Percentiles rank a stretch among this genome's conserved stretches.
Conservation (phyloP, 2,888 invertebrate species). For the Aleiodes testaceus region DNA sequence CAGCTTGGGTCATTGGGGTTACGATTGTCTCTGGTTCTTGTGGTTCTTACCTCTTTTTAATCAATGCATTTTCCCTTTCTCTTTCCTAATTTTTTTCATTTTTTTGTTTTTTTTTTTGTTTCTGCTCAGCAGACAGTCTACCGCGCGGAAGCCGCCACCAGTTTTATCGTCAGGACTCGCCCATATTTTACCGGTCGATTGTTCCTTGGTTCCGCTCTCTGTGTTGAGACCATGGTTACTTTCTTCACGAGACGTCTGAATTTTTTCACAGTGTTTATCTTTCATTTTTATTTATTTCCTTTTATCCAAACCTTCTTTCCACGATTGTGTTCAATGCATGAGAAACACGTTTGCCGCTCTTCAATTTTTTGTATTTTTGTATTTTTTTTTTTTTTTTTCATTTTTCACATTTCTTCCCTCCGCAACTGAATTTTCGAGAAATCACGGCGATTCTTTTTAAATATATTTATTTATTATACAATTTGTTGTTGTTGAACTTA, state of each 20-base stretch:
- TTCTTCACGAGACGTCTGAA: slow-evolving; percentile 32
- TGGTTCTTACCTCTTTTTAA: slow-evolving; percentile 51
- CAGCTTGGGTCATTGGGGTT: slow-evolving; percentile 66
- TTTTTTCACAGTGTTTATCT: slow-evolving; percentile 25
- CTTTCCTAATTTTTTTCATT: slow-evolving; percentile 42
- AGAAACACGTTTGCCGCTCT: slow-evolving; percentile 12
- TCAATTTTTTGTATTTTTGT: slow-evolving; percentile 39
- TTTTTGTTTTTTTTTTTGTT: slow-evolving; percentile 42
- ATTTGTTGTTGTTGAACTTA: neutral
- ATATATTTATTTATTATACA: neutral
- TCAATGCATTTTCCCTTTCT: slow-evolving; percentile 49
- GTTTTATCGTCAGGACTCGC: slow-evolving; percentile 60
- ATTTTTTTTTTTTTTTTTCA: too few relatives aligned
- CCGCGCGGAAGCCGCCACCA: slow-evolving; percentile 58
- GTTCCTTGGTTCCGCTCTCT: slow-evolving; percentile 52
- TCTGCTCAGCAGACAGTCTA: slow-evolving; percentile 47
- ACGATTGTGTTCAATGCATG: slow-evolving; percentile 21
- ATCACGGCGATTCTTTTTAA: slow-evolving; percentile 3
- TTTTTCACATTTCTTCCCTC: slow-evolving; percentile 14
- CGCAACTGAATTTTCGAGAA: too few relatives aligned
- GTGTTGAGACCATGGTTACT: slow-evolving; percentile 31
- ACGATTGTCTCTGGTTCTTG: slow-evolving; percentile 58
- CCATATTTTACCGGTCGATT: slow-evolving; percentile 62
- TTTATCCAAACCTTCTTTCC: neutral
- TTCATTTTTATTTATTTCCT: slow-evolving; percentile 17